phyloP scores from a whole-genome alignment of 2,113 vertebrate species.

The Hippoglossus stenolepis region DNA sequence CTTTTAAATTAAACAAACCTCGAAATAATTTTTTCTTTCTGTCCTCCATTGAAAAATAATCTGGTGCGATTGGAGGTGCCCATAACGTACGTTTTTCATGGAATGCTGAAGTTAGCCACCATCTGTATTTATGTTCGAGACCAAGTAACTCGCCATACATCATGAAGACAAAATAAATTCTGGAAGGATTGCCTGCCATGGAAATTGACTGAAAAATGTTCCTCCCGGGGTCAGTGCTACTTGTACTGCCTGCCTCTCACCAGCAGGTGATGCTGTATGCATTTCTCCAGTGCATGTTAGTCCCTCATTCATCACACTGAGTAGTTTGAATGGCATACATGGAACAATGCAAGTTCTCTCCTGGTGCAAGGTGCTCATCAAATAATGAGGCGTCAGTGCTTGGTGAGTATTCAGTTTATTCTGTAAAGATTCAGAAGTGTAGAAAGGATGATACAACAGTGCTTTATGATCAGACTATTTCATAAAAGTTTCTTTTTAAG shows the following conservation, averaged over 20 bases:
- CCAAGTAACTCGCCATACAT: not conserved
- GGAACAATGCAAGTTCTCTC: slow-evolving; percentile 24
- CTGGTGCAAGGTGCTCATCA: slow-evolving; percentile 19
- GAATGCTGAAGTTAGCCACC: not conserved
- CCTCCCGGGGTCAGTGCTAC: not conserved
- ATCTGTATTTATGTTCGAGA: slow-evolving; percentile 16
- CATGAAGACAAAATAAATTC: slow-evolving; percentile 30
- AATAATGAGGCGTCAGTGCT: slow-evolving; percentile 52
- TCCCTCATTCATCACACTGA: slow-evolving; percentile 27
- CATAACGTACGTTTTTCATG: not conserved
- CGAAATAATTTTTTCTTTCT: not conserved
- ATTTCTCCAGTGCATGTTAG: slow-evolving; percentile 9
- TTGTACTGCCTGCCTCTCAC: slow-evolving; percentile 29
- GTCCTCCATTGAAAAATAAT: not conserved
- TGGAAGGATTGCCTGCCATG: not conserved
- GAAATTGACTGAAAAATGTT: not conserved
- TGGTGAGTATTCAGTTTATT: slow-evolving; percentile 85
- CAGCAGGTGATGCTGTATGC: slow-evolving; percentile 66
- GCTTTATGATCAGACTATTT: slow-evolving; percentile 83
- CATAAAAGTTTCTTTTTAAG: slow-evolving; percentile 76
- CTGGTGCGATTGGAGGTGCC: not conserved
- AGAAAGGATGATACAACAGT: slow-evolving; percentile 86
- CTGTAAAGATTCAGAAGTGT: slow-evolving; percentile 86
- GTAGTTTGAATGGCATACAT: slow-evolving; percentile 16
- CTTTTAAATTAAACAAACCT: not conserved